Evolutionary conservation across 2,113 vertebrate species (phyloP).

Genomic region (Calonectris borealis): DNA sequence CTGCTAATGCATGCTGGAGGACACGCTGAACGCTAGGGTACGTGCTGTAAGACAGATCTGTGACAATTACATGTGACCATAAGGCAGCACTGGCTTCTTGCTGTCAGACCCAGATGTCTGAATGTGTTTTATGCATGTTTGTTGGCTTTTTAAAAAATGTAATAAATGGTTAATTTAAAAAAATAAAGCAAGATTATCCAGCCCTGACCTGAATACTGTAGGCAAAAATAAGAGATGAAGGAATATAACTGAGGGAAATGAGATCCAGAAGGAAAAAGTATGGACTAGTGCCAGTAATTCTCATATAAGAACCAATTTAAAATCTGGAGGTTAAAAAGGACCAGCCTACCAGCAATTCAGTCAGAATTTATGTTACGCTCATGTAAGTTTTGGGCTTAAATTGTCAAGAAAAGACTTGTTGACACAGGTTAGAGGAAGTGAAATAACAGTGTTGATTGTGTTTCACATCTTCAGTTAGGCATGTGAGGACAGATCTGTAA

Average conservation of each 20-base stretch:
- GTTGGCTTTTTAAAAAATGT: background rate
- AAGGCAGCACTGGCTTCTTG: background rate
- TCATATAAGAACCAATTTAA: background rate
- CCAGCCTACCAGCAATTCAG: background rate
- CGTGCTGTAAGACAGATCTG: background rate
- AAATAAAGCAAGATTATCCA: constrained; percentile 31
- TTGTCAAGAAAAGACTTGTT: background rate
- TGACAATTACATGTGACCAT: background rate
- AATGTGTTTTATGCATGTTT: background rate
- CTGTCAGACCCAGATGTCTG: background rate
- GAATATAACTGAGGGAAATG: constrained; percentile 9
- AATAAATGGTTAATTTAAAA: constrained; percentile 26
- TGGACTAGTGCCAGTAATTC: constrained; percentile 21
- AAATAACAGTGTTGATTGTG: background rate
- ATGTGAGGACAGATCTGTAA: background rate
- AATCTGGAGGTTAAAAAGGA: background rate
- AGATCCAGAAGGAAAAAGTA: constrained; percentile 41
- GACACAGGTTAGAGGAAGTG: background rate
- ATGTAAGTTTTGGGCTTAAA: background rate
- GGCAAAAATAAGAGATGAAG: constrained; percentile 37
- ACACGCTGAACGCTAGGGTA: background rate
- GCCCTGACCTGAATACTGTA: background rate
- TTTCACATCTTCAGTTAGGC: background rate
- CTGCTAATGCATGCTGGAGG: constrained; percentile 17
- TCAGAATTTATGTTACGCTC: background rate